Base-by-base conservation (phyloP, 2,888 invertebrate species). In the Macrosoma leucophasiata region DNA sequence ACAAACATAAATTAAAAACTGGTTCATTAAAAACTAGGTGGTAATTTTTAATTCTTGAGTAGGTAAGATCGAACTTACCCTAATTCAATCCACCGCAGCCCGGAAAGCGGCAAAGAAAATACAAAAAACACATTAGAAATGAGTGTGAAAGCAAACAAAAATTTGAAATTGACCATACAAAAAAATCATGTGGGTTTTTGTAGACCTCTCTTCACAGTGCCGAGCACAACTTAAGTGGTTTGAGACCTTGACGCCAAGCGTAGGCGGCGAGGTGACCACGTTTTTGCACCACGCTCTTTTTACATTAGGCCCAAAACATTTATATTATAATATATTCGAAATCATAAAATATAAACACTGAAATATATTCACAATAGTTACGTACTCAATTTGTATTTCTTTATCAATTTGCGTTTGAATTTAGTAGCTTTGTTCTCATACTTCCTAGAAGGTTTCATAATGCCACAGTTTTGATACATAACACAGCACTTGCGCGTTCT, bases 391-490 rank as follows among this genome's bases (percentile, higher is more conserved):
- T 68, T 79, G 48, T 67, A 64, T 55, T 70, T 79, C 58, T 68
- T 79, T 58, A 73, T 77, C 61, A 79, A 50, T 50, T 75, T 81
- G 61, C 70, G 65, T 62, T 77, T 81, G 50, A 74, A 59, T 68
- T 81, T 82, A 43, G 58, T 61, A 42, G 76, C 69, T 70, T 39
- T 48, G 29, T 70, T 78, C 58, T 74, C 70, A 45, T 56, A 50
- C 46, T 69, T 78, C 60, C 68, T 78, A 35, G 64, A 48, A 36
- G 70, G 72, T 48, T 73, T 81, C 74, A 70, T 65, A 34, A 58
- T 66, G 35, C 49, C 54, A 48, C 51, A 42, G 32, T 29, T 29
- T 20, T 29, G 29, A 14, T 34, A 34, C 29, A 34, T 34, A 4
- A 19, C 34, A 29, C 29, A 29, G 29, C 29, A 23, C 34, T 14